A percentile compares a stretch with the other conserved stretches of the same genome.
phyloP scores from a whole-genome alignment of 2,888 invertebrate genomes.

The Camponotus fellah region DNA sequence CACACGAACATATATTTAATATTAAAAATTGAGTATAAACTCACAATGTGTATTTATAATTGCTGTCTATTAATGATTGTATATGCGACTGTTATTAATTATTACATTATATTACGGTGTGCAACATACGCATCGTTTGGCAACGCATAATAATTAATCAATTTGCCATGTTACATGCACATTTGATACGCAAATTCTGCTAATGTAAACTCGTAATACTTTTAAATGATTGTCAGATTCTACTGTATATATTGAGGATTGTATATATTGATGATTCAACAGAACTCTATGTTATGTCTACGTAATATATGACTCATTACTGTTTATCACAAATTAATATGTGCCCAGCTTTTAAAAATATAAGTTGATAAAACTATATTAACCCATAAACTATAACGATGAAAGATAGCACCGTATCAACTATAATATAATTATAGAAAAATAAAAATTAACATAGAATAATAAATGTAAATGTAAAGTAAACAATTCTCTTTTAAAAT shows the following conservation, averaged over 20 bases:
- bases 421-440: background rate
- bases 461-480: background rate
- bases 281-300: slow-evolving; percentile 54
- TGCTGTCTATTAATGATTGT: slow-evolving; percentile 63
- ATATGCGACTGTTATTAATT: slow-evolving; percentile 67
- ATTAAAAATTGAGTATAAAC: background rate
- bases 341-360: background rate
- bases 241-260: slow-evolving; percentile 35
- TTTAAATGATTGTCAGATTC: slow-evolving; percentile 64
- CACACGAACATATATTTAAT: slow-evolving; percentile 10
- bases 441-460: slow-evolving; percentile 20
- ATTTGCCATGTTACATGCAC: slow-evolving; percentile 51
- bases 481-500: background rate
- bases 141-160: slow-evolving; percentile 67
- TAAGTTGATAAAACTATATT: background rate
- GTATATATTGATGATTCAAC: slow-evolving; percentile 44
- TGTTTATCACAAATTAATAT: background rate
- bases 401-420: background rate
- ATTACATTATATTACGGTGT: slow-evolving; percentile 56
- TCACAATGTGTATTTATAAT: slow-evolving; percentile 57
- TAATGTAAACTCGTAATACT: slow-evolving; percentile 60
- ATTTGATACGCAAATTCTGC: slow-evolving; percentile 56
- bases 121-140: slow-evolving; percentile 67
- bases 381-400: background rate
- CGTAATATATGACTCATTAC: slow-evolving; percentile 50